A percentile compares a stretch with the other conserved stretches of the same genome.
Evolutionary conservation across 2,797 vertebrate species (phyloP).

Genomic region (Tarsius wallacei): DNA sequence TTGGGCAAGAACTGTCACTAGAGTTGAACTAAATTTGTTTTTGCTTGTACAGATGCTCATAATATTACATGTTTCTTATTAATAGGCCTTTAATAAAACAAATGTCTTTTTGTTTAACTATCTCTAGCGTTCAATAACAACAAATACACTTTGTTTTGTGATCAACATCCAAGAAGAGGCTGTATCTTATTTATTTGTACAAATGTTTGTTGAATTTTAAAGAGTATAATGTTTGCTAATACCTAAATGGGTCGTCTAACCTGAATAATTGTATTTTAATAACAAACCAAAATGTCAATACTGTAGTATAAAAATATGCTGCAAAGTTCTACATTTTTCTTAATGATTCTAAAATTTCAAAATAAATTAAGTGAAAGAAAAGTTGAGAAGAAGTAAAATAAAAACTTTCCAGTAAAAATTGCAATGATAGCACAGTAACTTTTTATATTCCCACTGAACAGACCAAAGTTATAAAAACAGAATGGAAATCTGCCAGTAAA

Average conservation of each 20-base stretch:
- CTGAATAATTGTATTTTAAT: neutral
- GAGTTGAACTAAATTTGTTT: neutral
- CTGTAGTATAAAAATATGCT: neutral
- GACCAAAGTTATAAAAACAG: neutral
- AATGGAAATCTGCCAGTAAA: neutral
- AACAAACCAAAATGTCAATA: neutral
- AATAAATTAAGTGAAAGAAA: neutral
- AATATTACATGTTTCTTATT: neutral
- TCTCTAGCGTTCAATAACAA: neutral
- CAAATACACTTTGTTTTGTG: neutral
- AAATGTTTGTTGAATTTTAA: conserved; percentile 3
- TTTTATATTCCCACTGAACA: neutral
- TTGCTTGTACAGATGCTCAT: neutral
- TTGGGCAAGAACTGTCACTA: neutral
- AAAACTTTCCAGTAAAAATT: conserved; percentile 13
- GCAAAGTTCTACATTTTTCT: neutral
- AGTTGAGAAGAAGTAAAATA: neutral
- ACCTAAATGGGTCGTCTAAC: neutral
- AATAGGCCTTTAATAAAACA: neutral
- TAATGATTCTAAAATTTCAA: neutral
- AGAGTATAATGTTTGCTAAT: neutral
- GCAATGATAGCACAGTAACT: neutral
- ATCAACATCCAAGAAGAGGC: neutral
- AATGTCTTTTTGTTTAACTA: neutral
- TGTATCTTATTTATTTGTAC: neutral